Evolutionary conservation across 2,797 vertebrate genomes (phyloP).

Genomic region (Artibeus lituratus): DNA sequence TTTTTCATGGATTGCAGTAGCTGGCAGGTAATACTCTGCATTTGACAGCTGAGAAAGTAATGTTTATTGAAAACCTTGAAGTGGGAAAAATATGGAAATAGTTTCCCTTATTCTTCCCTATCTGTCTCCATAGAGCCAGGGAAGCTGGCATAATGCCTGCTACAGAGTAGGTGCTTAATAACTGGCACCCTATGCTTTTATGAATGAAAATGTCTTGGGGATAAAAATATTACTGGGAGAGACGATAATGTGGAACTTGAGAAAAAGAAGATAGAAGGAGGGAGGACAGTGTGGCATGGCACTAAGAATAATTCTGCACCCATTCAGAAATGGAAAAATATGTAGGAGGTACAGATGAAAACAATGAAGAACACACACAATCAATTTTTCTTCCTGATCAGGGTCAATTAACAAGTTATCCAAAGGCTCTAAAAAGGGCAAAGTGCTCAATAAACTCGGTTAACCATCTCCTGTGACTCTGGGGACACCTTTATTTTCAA

Average conservation of each 20-base stretch:
- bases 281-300: neutral
- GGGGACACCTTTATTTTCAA: neutral
- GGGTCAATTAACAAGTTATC: neutral
- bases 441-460: neutral
- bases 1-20: slow-evolving; percentile 18
- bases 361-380: neutral
- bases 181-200: neutral
- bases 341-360: neutral
- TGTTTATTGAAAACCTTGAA: slow-evolving; percentile 27
- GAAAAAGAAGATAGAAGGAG: neutral
- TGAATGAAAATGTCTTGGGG: neutral
- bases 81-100: neutral
- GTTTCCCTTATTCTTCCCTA: neutral
- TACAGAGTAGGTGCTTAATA: neutral
- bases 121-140: neutral
- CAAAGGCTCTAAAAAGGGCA: neutral
- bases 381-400: neutral
- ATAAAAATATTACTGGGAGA: neutral
- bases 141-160: neutral
- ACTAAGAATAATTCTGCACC: neutral
- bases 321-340: neutral
- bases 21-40: neutral
- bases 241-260: neutral
- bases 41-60: slow-evolving; percentile 7
- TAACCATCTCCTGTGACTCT: neutral